These are phyloP conservation scores for Felis chaus DNA, from an alignment of 2,113 vertebrate genomes.

Conservation along the genomic window DNA sequence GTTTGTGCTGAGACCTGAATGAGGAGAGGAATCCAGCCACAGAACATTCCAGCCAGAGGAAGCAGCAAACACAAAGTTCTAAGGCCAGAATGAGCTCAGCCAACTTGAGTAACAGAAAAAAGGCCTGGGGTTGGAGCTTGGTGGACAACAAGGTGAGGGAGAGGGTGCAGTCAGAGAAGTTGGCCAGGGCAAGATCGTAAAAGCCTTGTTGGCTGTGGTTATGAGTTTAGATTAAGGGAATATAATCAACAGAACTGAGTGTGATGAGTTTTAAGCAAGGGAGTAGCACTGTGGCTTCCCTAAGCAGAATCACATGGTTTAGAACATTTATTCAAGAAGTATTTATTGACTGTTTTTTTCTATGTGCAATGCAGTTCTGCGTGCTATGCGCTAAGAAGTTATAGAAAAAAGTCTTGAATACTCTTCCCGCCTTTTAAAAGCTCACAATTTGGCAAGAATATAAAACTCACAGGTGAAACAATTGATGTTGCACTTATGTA, in stretches of 20 bases:
- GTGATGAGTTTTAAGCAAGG: background rate
- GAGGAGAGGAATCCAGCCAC: background rate
- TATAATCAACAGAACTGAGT: background rate
- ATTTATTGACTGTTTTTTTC: background rate
- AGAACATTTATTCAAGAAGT: background rate
- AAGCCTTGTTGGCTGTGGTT: background rate
- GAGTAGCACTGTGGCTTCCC: background rate
- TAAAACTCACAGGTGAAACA: conserved; percentile 4
- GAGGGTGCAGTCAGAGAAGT: background rate
- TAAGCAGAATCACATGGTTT: background rate
- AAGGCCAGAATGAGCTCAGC: background rate
- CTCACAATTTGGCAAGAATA: background rate
- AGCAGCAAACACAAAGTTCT: background rate
- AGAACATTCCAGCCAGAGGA: background rate
- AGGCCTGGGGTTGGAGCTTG: background rate
- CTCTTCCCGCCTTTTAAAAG: background rate
- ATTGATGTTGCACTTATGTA: background rate
- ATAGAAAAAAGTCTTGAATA: background rate
- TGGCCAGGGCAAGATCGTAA: background rate
- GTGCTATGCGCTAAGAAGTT: background rate
- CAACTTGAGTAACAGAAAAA: background rate
- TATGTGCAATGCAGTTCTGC: background rate
- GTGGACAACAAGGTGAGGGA: background rate
- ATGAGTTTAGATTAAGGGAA: background rate
- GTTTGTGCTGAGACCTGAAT: background rate